Evolutionary conservation across 1,140 invertebrate genomes (phyloP).

Genomic region (Drosophila guanche): DNA sequence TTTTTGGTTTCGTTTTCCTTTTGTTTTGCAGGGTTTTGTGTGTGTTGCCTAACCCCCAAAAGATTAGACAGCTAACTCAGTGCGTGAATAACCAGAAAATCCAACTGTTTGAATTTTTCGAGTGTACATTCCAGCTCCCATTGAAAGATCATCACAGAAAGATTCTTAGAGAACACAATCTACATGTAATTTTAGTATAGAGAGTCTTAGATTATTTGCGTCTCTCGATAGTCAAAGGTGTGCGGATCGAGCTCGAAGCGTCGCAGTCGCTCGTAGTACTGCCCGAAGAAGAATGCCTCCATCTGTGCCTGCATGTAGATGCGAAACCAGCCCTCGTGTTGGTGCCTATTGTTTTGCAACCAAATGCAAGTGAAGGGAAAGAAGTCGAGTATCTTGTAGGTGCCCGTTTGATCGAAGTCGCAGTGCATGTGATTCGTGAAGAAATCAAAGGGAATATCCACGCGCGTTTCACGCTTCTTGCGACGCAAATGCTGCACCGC

Average conservation of each 20-base stretch:
- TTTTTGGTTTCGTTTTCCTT: not conserved
- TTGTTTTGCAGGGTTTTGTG: too few relatives aligned
- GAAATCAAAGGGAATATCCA: conserved; percentile 23
- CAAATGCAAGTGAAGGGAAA: conserved; percentile 33
- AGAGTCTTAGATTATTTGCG: too few relatives aligned
- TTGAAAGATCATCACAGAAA: too few relatives aligned
- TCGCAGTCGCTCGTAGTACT: conserved; percentile 29
- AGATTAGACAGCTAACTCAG: too few relatives aligned
- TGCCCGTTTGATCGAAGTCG: conserved; percentile 11
- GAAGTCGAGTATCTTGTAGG: not conserved
- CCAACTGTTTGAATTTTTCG: too few relatives aligned
- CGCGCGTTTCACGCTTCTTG: conserved; percentile 8
- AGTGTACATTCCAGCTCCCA: too few relatives aligned
- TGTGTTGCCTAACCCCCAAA: too few relatives aligned
- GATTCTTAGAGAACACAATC: too few relatives aligned
- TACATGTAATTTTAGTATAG: too few relatives aligned
- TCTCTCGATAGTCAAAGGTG: not conserved
- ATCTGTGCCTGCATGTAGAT: conserved; percentile 20
- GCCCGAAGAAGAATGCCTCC: conserved; percentile 36
- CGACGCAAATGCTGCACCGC: conserved; percentile 8
- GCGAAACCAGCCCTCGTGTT: conserved; percentile 16
- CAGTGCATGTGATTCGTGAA: conserved; percentile 24
- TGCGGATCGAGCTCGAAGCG: conserved; percentile 13
- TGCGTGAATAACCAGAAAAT: too few relatives aligned
- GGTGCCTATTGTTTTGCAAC: conserved; percentile 11